phyloP scores from a whole-genome alignment of 2,888 invertebrate genomes.

The Caenorhabditis sulstoni region DNA sequence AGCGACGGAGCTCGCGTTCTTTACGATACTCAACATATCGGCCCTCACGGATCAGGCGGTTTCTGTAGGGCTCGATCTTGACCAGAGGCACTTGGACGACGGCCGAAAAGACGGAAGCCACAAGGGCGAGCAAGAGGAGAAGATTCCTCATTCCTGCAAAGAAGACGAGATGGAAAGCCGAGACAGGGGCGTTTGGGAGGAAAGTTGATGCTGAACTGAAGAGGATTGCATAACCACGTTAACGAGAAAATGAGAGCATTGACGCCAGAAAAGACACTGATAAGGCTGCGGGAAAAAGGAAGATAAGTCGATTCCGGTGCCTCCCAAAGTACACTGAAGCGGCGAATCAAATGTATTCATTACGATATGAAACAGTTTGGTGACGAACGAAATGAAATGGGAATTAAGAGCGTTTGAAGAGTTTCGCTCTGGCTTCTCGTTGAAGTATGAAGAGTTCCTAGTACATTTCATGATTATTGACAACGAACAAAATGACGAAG shows the following conservation, averaged over 20 bases:
- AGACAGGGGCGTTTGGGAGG: conserved; percentile 4
- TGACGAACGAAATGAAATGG: not conserved
- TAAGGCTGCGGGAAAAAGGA: conserved; percentile 18
- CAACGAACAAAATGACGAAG: no score
- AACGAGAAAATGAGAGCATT: conserved; percentile 20
- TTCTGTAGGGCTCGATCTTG: conserved; percentile 59
- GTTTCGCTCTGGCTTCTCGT: not conserved
- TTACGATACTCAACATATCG: conserved; percentile 55
- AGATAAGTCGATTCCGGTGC: conserved; percentile 43
- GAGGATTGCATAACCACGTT: conserved; percentile 41
- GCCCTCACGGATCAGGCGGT: conserved; percentile 61
- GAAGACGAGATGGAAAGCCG: conserved; percentile 12
- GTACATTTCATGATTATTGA: no score
- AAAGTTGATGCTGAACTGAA: conserved; percentile 48
- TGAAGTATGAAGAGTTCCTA: not conserved
- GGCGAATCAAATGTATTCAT: no score
- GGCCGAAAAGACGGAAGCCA: conserved; percentile 47
- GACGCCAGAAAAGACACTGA: conserved; percentile 26
- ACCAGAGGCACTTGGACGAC: conserved; percentile 62
- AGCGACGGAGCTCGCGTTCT: conserved; percentile 46
- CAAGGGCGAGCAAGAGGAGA: conserved; percentile 57
- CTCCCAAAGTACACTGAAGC: conserved; percentile 23
- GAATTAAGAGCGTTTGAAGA: no score
- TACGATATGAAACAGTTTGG: not conserved
- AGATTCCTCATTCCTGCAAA: conserved; percentile 50